Conservation (phyloP, 1,140 invertebrate species). For the Panagrolaimus sp. region DNA sequence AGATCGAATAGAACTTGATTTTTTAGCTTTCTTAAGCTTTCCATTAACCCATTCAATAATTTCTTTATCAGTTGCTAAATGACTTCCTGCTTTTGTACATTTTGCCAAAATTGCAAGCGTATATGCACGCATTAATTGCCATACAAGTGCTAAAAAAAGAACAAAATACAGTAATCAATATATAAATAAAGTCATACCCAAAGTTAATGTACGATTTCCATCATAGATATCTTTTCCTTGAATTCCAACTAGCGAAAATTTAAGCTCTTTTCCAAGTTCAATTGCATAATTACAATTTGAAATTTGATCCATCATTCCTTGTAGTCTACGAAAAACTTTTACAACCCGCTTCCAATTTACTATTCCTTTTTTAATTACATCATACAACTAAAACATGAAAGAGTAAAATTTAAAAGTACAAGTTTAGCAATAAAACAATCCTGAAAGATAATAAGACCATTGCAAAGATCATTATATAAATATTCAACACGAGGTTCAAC, state of each 20-base stretch:
- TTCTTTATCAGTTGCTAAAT: constrained; percentile 82
- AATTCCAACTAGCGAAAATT: constrained; percentile 92
- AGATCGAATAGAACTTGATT: constrained; percentile 74
- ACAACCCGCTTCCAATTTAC: constrained; percentile 91
- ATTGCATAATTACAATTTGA: constrained; percentile 99
- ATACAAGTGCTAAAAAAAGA: constrained; percentile 73
- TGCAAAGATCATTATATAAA: constrained; percentile 88
- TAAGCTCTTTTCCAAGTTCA: constrained; percentile 81
- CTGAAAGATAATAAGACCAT: constrained; percentile 89
- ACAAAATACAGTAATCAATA: not conserved
- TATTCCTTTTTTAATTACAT: constrained; percentile 89
- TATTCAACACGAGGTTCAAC: constrained; percentile 91
- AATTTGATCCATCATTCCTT: constrained; percentile 81
- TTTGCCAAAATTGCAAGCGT: constrained; percentile 84
- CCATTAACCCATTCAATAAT: constrained; percentile 93
- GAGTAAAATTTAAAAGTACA: constrained; percentile 64
- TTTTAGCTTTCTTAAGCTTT: constrained; percentile 71
- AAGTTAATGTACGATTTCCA: constrained; percentile 88
- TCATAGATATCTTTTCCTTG: constrained; percentile 91
- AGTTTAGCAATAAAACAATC: constrained; percentile 36
- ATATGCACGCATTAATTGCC: constrained; percentile 98
- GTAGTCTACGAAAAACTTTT: constrained; percentile 68
- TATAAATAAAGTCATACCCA: constrained; percentile 65
- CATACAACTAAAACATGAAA: constrained; percentile 79
- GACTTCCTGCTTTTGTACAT: constrained; percentile 76